Evolutionary conservation across 2,797 vertebrate species (phyloP).

Genomic region (Myotis myotis): DNA sequence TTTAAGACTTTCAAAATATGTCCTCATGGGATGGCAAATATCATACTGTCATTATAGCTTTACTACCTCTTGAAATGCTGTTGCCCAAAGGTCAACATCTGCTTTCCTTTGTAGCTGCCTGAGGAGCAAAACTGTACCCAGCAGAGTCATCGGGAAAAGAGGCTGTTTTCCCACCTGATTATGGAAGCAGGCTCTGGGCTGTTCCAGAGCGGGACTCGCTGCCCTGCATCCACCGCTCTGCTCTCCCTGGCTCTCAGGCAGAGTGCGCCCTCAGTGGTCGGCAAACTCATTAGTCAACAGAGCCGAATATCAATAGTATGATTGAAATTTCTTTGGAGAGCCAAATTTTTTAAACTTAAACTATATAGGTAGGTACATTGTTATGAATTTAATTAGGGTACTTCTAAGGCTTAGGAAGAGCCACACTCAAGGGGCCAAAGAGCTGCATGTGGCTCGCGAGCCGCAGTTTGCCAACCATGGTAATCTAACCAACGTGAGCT

Average conservation of each 20-base stretch:
- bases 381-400: too few relatives aligned
- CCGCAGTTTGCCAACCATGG: too few relatives aligned
- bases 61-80: background rate
- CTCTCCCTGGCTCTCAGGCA: background rate
- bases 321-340: too few relatives aligned
- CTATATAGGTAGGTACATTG: too few relatives aligned
- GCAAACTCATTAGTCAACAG: too few relatives aligned
- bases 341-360: too few relatives aligned
- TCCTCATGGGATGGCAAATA: background rate
- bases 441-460: too few relatives aligned
- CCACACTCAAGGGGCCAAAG: too few relatives aligned
- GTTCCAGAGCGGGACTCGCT: background rate
- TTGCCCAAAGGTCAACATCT: slow-evolving; percentile 12
- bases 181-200: background rate
- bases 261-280: background rate
- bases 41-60: background rate
- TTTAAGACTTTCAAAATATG: slow-evolving; percentile 19
- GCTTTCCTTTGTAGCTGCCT: background rate
- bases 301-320: too few relatives aligned
- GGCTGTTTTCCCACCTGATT: background rate
- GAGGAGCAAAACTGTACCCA: background rate
- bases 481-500: background rate
- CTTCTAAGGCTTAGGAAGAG: too few relatives aligned
- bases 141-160: background rate
- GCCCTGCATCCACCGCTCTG: background rate